Base-by-base conservation (phyloP, 2,888 invertebrate genomes). In the Hydraecia micacea region DNA sequence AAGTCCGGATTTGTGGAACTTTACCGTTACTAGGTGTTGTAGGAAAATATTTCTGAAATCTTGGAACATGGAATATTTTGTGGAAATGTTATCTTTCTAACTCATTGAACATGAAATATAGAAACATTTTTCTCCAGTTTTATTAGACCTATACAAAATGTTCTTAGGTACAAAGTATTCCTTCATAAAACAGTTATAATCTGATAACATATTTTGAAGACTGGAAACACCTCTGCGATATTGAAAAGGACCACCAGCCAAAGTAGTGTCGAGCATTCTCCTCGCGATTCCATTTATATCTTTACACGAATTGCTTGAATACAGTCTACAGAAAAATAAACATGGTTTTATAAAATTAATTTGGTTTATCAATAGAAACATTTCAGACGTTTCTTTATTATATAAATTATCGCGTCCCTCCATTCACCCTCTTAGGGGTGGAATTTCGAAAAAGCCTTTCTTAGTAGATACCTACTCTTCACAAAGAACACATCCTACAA, bases 331-430 rank as follows among this genome's bases (percentile, higher is more conserved):
- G 60, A 67, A 62, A 75, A 79, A 75, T 67, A 60, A 79, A 81
- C 79, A 82, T 52, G 67, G 36, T 49, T 63, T 76, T 49, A 36
- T 55, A 8, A 68, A 63, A 68, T 82, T 63, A 76, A 76, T 80
- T 76, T 55, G 28, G 55, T 55, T 68, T 55, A 46, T 76, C 25
- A 63, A 55, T 63, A 21, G 39, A 39, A 55, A 60, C n/a, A 11
- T 39, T 75, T 15, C 5, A 75, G 25, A 75, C 5, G 42, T 36
- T 60, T 32, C 74, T 28, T 28, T 67, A 7, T 3, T 55, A 63
- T 52, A 36, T 36, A 55, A 15, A 55, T 32, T 8, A 18, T 2
- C 32, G 32, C 32, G 32, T 32, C 32, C 32, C 32, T 2, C 32
- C 2, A 32, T 32, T 32, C 32, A 32, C 32, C 32, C 32, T 32